These are phyloP conservation scores for Pteronotus mesoamericanus DNA, from an alignment of 2,797 vertebrate genomes.

Conservation along the genomic window DNA sequence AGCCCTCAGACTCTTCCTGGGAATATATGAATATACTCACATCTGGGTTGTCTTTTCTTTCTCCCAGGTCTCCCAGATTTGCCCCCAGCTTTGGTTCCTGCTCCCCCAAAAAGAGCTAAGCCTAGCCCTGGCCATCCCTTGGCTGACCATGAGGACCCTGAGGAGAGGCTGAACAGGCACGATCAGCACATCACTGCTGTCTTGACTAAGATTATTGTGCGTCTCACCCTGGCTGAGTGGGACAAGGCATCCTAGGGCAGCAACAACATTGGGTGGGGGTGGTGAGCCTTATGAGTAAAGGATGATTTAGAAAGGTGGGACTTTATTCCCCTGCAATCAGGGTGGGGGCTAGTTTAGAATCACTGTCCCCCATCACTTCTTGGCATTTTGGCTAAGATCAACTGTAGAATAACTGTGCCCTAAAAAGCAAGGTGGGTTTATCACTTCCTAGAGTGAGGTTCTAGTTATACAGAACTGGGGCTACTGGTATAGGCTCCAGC, in stretches of 20 bases:
- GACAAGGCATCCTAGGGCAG: not conserved
- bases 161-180: constrained; percentile 85
- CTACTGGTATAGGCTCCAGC: not conserved
- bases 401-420: not conserved
- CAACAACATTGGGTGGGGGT: not conserved
- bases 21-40: not conserved
- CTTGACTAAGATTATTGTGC: constrained; percentile 93
- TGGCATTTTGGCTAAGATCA: no score
- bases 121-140: constrained; percentile 83
- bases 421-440: not conserved
- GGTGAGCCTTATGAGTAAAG: not conserved
- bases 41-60: not conserved
- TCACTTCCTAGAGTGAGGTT: not conserved
- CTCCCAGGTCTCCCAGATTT: constrained; percentile 89
- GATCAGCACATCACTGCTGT: constrained; percentile 94
- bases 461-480: not conserved
- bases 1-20: not conserved
- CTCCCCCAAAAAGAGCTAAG: constrained; percentile 91
- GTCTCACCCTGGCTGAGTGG: constrained; percentile 63
- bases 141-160: constrained; percentile 89
- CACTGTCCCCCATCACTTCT: not conserved
- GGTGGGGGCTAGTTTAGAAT: not conserved
- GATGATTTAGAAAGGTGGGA: not conserved
- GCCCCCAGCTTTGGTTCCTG: constrained; percentile 91
- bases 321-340: not conserved